Percentiles rank a stretch among this genome's conserved stretches.
phyloP scores from a whole-genome alignment of 2,888 invertebrate genomes.

The Steinernema hermaphroditum region DNA sequence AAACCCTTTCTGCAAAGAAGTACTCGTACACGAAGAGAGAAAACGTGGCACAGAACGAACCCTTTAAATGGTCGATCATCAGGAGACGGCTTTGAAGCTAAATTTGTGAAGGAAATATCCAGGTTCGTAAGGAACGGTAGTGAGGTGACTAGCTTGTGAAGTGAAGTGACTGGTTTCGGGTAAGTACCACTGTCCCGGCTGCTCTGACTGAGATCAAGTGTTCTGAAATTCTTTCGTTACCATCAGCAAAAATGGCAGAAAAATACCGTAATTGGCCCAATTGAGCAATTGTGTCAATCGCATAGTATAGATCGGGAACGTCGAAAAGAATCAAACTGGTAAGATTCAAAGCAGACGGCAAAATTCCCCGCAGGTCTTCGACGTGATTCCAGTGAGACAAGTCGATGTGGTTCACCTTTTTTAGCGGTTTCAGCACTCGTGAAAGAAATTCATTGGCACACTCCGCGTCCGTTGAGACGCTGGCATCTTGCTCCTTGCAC shows the following conservation, averaged over 20 bases:
- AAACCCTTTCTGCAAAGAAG: constrained; percentile 34
- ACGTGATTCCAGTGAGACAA: constrained; percentile 66
- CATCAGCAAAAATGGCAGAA: too few relatives aligned
- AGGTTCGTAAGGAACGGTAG: constrained; percentile 79
- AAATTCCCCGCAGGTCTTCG: constrained; percentile 75
- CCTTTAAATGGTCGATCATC: constrained; percentile 42
- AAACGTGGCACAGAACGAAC: constrained; percentile 29
- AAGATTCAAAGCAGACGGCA: constrained; percentile 74
- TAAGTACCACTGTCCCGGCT: constrained; percentile 75
- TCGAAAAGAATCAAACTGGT: constrained; percentile 80
- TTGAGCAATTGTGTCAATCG: constrained; percentile 69
- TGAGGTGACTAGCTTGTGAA: constrained; percentile 76
- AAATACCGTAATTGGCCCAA: constrained; percentile 71
- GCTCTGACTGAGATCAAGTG: constrained; percentile 80
- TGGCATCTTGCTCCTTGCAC: constrained; percentile 1
- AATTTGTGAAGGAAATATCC: constrained; percentile 93
- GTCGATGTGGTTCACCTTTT: constrained; percentile 48
- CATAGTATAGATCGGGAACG: constrained; percentile 74
- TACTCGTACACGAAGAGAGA: constrained; percentile 4
- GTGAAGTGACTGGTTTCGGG: constrained; percentile 74
- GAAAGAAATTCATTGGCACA: constrained; percentile 45
- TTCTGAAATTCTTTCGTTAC: constrained; percentile 69
- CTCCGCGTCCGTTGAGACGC: constrained; percentile 27
- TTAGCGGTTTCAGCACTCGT: constrained; percentile 47
- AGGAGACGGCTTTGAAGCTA: constrained; percentile 73